These are phyloP conservation scores for Melanogrammus aeglefinus DNA, from an alignment of 2,797 vertebrate genomes.

Conservation along the genomic window DNA sequence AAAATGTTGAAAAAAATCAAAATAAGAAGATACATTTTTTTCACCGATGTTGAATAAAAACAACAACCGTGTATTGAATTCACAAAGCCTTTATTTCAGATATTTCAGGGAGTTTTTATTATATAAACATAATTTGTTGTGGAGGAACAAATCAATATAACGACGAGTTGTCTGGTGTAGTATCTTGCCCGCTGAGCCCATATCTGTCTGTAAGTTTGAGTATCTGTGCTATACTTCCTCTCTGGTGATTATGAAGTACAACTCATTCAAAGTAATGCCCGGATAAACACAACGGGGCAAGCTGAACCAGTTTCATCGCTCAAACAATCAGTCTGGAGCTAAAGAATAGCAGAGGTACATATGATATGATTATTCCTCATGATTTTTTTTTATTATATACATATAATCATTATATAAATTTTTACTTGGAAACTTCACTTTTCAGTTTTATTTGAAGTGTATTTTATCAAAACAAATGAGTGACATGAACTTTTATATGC, in stretches of 20 bases:
- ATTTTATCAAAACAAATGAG: conserved; percentile 41
- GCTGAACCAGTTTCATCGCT: conserved; percentile 64
- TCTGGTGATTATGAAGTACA: conserved; percentile 48
- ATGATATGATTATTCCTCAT: conserved; percentile 30
- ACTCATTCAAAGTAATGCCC: conserved; percentile 68
- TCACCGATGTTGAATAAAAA: not conserved
- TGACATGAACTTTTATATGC: conserved; percentile 62
- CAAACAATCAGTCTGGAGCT: conserved; percentile 58
- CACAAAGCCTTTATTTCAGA: not conserved
- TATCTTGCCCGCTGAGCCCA: conserved; percentile 55
- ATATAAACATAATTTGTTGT: not conserved
- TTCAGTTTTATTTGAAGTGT: not conserved
- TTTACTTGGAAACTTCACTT: not conserved
- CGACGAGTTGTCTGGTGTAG: not conserved
- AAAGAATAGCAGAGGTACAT: conserved; percentile 34
- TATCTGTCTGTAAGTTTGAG: conserved; percentile 34
- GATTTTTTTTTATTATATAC: not conserved
- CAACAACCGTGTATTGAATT: conserved; percentile 30
- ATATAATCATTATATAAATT: not conserved
- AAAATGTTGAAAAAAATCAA: not conserved
- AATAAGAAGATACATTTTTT: not conserved
- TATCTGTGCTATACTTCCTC: conserved; percentile 40
- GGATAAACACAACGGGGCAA: conserved; percentile 59
- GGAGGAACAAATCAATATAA: not conserved
- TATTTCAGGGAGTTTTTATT: not conserved